phyloP scores from a whole-genome alignment of 2,888 invertebrate genomes.

The Allacma fusca region DNA sequence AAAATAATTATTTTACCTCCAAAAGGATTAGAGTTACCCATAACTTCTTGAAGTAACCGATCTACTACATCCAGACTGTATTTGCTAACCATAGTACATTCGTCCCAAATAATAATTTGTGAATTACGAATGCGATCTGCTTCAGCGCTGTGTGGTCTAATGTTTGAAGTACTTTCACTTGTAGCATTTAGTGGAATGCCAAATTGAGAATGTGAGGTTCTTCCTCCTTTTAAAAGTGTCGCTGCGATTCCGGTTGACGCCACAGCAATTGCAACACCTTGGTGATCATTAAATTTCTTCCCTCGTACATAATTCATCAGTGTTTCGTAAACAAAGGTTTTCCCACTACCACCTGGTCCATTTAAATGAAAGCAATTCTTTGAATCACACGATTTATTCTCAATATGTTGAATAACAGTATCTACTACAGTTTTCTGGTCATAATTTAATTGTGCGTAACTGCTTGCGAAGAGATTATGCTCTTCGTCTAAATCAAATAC shows the following conservation, averaged over 20 bases:
- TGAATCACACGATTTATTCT: neutral
- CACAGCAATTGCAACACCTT: constrained; percentile 53
- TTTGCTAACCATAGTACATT: no score
- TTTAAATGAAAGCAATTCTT: constrained; percentile 60
- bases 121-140: neutral
- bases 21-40: no score
- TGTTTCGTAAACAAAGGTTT: constrained; percentile 62
- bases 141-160: constrained; percentile 19
- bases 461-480: neutral
- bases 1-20: constrained; percentile 51
- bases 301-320: constrained; percentile 53
- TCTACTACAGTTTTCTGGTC: neutral
- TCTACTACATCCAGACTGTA: no score
- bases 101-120: no score
- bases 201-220: constrained; percentile 63
- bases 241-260: constrained; percentile 63
- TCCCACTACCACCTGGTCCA: no score
- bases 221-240: constrained; percentile 62
- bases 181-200: constrained; percentile 58
- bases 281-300: neutral
- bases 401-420: constrained; percentile 57
- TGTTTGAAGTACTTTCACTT: constrained; percentile 32
- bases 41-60: no score
- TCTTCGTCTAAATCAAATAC: neutral
- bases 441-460: neutral